A percentile compares a stretch with the other conserved stretches of the same genome.
phyloP scores from a whole-genome alignment of 2,797 vertebrate genomes.

The Anas acuta region DNA sequence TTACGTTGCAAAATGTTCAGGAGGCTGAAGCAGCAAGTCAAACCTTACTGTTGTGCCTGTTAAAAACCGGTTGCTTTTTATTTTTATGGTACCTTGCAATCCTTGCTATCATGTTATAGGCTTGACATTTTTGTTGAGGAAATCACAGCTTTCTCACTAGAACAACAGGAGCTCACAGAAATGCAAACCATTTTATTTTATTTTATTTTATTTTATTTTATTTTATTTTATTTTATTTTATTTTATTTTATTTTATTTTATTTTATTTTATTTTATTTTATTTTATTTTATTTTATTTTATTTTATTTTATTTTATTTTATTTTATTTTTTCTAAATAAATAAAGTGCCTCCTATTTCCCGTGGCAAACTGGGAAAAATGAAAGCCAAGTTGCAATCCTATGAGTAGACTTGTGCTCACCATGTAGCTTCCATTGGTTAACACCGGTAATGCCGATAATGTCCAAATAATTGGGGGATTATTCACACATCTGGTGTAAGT shows the following conservation, averaged over 20 bases:
- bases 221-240: too few species aligned
- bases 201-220: too few species aligned
- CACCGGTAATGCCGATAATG: not conserved
- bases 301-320: too few species aligned
- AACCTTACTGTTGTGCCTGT: not conserved
- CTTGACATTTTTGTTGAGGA: not conserved
- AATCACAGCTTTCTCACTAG: not conserved
- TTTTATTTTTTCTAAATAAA: not conserved
- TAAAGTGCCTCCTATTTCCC: not conserved
- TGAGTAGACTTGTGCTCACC: not conserved
- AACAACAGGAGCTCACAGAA: not conserved
- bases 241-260: too few species aligned
- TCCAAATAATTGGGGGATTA: not conserved
- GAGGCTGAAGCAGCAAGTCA: not conserved
- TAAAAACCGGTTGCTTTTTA: not conserved
- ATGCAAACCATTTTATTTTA: not conserved
- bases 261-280: too few species aligned
- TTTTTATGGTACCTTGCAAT: not conserved
- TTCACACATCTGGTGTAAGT: not conserved
- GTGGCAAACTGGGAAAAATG: not conserved
- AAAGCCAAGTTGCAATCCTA: not conserved
- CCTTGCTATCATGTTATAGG: not conserved
- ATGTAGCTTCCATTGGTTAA: not conserved
- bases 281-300: too few species aligned
- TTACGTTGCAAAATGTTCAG: not conserved